phyloP scores from a whole-genome alignment of 2,113 vertebrate genomes.

The Micronisus gabar region DNA sequence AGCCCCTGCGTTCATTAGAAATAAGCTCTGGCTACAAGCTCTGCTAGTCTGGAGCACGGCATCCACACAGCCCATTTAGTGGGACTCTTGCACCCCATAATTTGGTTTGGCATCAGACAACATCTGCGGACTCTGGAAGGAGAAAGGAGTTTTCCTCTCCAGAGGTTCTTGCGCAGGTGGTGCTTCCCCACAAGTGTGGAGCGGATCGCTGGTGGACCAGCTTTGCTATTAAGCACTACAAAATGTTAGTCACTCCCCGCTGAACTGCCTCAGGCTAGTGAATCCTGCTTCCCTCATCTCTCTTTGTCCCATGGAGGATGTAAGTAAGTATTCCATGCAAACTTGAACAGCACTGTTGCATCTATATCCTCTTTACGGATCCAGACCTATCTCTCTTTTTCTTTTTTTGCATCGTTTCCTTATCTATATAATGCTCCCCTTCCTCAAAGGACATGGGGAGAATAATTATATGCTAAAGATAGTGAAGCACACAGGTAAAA shows the following conservation, averaged over 20 bases:
- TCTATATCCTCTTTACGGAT: background rate
- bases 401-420: background rate
- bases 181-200: background rate
- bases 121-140: background rate
- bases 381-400: background rate
- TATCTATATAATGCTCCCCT: background rate
- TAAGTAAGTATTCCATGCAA: background rate
- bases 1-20: background rate
- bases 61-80: background rate
- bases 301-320: background rate
- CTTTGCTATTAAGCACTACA: background rate
- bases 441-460: background rate
- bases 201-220: background rate
- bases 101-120: background rate
- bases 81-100: background rate
- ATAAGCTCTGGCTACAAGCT: background rate
- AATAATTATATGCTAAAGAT: constrained; percentile 23
- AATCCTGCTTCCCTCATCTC: background rate
- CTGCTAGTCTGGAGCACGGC: background rate
- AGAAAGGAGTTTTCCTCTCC: background rate
- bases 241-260: background rate
- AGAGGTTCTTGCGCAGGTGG: background rate
- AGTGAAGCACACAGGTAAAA: constrained; percentile 21
- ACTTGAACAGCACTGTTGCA: background rate
- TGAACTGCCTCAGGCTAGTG: background rate